phyloP scores from a whole-genome alignment of 1,140 invertebrate genomes.

The Aphidius ervi region DNA sequence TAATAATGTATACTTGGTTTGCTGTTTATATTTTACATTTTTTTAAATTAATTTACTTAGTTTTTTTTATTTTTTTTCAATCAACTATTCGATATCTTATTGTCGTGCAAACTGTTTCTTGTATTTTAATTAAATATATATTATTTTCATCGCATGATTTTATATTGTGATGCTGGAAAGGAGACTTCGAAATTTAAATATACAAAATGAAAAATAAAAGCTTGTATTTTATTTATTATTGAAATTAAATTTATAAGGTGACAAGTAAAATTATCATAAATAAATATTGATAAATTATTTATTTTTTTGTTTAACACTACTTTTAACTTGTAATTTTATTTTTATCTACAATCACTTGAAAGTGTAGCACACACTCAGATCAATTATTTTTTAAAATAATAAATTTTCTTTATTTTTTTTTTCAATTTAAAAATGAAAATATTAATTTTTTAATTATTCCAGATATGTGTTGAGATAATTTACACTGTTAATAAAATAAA shows the following conservation, averaged over 20 bases:
- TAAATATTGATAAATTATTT: constrained; percentile 1
- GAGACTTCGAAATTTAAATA: constrained; percentile 12
- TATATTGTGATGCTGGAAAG: constrained; percentile 22
- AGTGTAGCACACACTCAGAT: too few species aligned
- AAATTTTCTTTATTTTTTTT: too few species aligned
- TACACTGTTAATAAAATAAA: not conserved
- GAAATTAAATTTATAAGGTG: not conserved
- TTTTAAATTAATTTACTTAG: constrained; percentile 22
- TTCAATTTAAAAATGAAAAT: too few species aligned
- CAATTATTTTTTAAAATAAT: too few species aligned
- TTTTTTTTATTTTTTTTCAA: constrained; percentile 30
- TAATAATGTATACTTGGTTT: constrained; percentile 50
- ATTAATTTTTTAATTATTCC: too few species aligned
- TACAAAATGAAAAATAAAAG: constrained; percentile 4
- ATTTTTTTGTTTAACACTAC: not conserved
- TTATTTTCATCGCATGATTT: constrained; percentile 29
- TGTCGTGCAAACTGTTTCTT: constrained; percentile 52
- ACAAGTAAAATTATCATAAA: constrained; percentile 2
- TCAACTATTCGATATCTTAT: constrained; percentile 55
- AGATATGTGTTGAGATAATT: not conserved
- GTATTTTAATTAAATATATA: constrained; percentile 27
- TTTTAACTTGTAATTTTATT: not conserved
- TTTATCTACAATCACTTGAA: not conserved
- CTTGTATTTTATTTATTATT: not conserved
- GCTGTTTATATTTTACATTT: constrained; percentile 52